A percentile compares a stretch with the other conserved stretches of the same genome.
Evolutionary conservation across 2,797 vertebrate genomes (phyloP).

Genomic region (Microhierax caerulescens): DNA sequence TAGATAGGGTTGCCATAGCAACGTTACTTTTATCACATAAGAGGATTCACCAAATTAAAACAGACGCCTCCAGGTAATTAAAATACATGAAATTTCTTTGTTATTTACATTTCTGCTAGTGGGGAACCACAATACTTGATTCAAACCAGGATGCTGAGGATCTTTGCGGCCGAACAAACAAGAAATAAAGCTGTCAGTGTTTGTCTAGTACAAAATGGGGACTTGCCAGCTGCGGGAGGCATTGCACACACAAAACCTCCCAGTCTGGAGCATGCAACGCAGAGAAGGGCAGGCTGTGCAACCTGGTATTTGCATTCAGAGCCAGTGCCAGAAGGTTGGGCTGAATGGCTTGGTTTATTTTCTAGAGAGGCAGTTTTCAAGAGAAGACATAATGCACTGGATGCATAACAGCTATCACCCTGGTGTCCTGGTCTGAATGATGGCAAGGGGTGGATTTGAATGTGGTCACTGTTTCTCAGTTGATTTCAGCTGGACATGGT

Average conservation of each 20-base stretch:
- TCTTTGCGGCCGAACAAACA: constrained; percentile 35
- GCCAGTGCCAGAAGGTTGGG: neutral
- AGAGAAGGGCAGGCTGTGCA: neutral
- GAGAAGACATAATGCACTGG: neutral
- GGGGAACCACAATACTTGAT: constrained; percentile 47
- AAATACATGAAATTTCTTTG: constrained; percentile 63
- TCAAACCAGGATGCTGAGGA: constrained; percentile 40
- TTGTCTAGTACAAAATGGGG: constrained; percentile 49
- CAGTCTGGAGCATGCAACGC: neutral
- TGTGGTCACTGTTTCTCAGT: rapidly evolving
- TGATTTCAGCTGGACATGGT: neutral
- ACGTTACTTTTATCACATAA: constrained; percentile 64
- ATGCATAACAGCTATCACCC: neutral
- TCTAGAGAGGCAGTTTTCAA: constrained; percentile 8
- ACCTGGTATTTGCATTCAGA: neutral
- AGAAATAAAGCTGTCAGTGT: constrained; percentile 56
- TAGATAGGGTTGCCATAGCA: constrained; percentile 75
- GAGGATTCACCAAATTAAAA: constrained; percentile 67
- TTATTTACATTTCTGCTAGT: constrained; percentile 62
- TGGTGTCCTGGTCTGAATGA: neutral
- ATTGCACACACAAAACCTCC: constrained; percentile 12
- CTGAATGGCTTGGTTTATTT: constrained; percentile 7
- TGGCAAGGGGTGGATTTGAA: neutral
- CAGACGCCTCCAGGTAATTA: constrained; percentile 62
- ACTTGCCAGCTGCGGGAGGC: neutral